Evolutionary conservation across 2,888 invertebrate genomes (phyloP).

Genomic region (Drosophila lacicola): DNA sequence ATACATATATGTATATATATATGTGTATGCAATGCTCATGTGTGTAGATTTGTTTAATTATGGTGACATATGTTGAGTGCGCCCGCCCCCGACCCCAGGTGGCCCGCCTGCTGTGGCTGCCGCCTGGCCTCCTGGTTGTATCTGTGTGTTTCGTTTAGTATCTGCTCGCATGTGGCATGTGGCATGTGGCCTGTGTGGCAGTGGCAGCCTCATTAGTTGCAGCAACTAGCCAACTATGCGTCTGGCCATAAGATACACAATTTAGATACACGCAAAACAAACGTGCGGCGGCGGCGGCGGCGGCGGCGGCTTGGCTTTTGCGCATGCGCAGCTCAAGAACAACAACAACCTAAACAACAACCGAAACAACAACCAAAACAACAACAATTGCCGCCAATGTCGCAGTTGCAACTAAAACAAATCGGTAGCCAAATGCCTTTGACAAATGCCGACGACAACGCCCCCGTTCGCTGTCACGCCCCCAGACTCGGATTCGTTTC

Average conservation of each 20-base stretch:
- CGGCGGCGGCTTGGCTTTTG: slow-evolving; percentile 26
- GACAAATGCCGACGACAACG: slow-evolving; percentile 69
- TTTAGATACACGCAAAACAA: slow-evolving; percentile 24
- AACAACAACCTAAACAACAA: slow-evolving; percentile 32
- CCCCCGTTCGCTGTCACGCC: slow-evolving; percentile 37
- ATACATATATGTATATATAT: not conserved
- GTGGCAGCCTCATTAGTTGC: slow-evolving; percentile 60
- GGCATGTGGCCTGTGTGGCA: slow-evolving; percentile 22
- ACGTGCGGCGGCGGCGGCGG: not conserved
- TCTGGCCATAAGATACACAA: slow-evolving; percentile 42
- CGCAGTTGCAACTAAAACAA: slow-evolving; percentile 65
- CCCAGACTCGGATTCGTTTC: slow-evolving; percentile 61
- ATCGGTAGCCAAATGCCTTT: slow-evolving; percentile 67
- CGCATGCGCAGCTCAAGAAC: slow-evolving; percentile 70
- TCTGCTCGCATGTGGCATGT: slow-evolving; percentile 21
- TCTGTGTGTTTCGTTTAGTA: slow-evolving; percentile 20
- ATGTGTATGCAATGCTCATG: slow-evolving; percentile 37
- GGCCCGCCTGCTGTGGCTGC: not conserved
- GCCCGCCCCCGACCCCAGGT: slow-evolving; percentile 6
- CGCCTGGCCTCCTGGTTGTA: slow-evolving; percentile 5
- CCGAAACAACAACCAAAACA: slow-evolving; percentile 8
- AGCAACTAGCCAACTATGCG: slow-evolving; percentile 40
- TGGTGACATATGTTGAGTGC: slow-evolving; percentile 62
- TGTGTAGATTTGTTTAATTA: slow-evolving; percentile 73
- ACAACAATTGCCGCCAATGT: slow-evolving; percentile 55